These are phyloP conservation scores for Marmota flaviventris DNA, from an alignment of 2,113 vertebrate genomes.

Conservation along the genomic window DNA sequence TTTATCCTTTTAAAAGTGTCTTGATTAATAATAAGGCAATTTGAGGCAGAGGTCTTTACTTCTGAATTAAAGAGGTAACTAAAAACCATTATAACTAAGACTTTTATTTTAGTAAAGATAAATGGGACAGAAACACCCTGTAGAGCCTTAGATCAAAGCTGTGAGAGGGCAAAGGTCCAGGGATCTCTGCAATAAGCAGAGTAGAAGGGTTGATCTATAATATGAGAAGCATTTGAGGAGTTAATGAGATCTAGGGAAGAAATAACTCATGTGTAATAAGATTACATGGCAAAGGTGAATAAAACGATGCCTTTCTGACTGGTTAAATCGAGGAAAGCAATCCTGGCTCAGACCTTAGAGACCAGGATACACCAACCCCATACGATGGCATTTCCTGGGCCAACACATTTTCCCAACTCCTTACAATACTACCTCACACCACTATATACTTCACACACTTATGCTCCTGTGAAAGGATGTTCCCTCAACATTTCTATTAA, in stretches of 20 bases:
- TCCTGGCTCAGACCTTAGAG: fast-evolving
- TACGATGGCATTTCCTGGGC: not conserved
- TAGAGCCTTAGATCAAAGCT: not conserved
- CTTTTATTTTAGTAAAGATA: not conserved
- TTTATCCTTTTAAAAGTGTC: not conserved
- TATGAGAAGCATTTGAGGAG: not conserved
- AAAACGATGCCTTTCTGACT: not conserved
- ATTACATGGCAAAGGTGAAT: not conserved
- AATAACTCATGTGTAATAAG: not conserved
- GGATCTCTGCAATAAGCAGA: not conserved
- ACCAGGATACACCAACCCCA: not conserved
- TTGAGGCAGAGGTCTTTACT: not conserved
- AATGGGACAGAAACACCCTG: not conserved
- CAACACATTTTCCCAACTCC: too few relatives aligned
- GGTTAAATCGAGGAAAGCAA: not conserved
- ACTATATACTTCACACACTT: fast-evolving
- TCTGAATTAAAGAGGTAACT: not conserved
- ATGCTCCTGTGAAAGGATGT: fast-evolving
- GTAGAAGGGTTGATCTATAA: not conserved
- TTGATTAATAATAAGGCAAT: slow-evolving; percentile 1
- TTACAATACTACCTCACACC: fast-evolving
- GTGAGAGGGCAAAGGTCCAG: not conserved
- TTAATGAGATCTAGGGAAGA: not conserved
- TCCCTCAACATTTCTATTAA: not conserved
- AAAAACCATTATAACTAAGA: not conserved